A percentile compares a stretch with the other conserved stretches of the same genome.
These are phyloP conservation scores for Thalpophila matura DNA, from an alignment of 2,888 invertebrate species.

Conservation along the genomic window DNA sequence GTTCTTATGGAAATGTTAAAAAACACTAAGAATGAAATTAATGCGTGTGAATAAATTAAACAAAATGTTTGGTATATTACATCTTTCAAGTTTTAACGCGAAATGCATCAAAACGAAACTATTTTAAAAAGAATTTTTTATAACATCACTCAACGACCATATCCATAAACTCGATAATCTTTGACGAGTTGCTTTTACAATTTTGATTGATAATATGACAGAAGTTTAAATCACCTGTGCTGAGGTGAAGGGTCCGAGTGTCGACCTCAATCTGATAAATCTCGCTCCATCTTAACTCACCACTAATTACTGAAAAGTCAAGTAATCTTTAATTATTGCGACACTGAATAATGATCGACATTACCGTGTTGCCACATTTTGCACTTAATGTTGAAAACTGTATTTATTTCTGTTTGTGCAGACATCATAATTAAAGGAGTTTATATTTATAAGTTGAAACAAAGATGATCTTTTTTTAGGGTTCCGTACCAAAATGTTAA, in stretches of 20 bases:
- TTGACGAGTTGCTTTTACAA: constrained; percentile 41
- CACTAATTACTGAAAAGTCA: constrained; percentile 65
- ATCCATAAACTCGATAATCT: constrained; percentile 30
- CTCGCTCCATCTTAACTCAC: constrained; percentile 51
- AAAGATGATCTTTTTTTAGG: constrained; percentile 3
- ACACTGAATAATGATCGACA: constrained; percentile 59
- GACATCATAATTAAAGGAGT: constrained; percentile 44
- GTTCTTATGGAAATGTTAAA: too few relatives aligned
- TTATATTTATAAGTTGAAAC: constrained; percentile 5
- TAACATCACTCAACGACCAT: not conserved
- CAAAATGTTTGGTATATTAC: too few relatives aligned
- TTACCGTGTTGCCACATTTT: constrained; percentile 61
- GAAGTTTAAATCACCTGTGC: constrained; percentile 55
- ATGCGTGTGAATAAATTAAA: too few relatives aligned
- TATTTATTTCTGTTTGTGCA: constrained; percentile 53
- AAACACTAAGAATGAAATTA: too few relatives aligned
- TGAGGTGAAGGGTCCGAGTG: constrained; percentile 59
- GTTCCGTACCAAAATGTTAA: too few relatives aligned
- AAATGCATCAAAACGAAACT: too few relatives aligned
- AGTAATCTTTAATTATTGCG: constrained; percentile 63
- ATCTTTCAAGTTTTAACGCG: too few relatives aligned
- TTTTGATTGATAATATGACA: constrained; percentile 61
- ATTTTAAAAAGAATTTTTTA: not conserved
- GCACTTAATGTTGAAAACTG: constrained; percentile 59
- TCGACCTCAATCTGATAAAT: constrained; percentile 64